Evolutionary conservation across 1,140 invertebrate species (phyloP), one percentile per base, ranked within the genome.

Genomic region (Bombus difficillimus): DNA sequence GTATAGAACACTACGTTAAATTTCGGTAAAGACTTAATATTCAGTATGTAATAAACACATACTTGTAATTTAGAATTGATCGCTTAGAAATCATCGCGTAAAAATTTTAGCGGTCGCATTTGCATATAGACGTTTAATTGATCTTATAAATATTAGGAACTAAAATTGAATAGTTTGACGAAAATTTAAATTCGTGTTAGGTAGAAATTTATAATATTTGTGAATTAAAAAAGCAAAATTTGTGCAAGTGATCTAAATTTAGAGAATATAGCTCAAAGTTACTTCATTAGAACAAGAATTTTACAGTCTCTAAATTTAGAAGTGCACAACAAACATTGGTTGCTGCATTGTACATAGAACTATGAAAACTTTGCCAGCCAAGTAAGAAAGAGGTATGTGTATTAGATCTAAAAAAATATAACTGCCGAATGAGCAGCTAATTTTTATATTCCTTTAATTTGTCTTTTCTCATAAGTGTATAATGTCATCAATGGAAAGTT

Each of bases 141-240:
- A 66, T 59, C 68, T 73, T 83, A 83, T 83, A 86, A 84, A 73
- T 89, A 81, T 71, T 77, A 71, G 74, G 41, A 39, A 64, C 32
- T 57, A 74, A 85, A 85, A 81, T 85, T 89, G 28, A 80, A 59
- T 79, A 85, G 57, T 59, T 71, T 41, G 79, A 81, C 32, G 39
- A 81, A 85, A 88, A 80, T 37, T 71, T 68, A 66, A 73, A 84
- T 80, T 72, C 32, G 66, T 62, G 28, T 85, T 91, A 91, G 90
- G 74, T 90, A 90, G 81, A 86, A 80, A 84, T 89, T 90, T 86
- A 88, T 88, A 79, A 87, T 90, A 72, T 72, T 86, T 90, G 83
- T 86, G 85, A 86, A 87, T 80, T 90, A 69, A n/a, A 43, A 81
- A 62, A 76, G 8, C 57, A 47, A 74, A 43, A 80, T 79, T 79